Evolutionary conservation across 2,888 invertebrate species (phyloP).

Genomic region (Nasonia oneida): DNA sequence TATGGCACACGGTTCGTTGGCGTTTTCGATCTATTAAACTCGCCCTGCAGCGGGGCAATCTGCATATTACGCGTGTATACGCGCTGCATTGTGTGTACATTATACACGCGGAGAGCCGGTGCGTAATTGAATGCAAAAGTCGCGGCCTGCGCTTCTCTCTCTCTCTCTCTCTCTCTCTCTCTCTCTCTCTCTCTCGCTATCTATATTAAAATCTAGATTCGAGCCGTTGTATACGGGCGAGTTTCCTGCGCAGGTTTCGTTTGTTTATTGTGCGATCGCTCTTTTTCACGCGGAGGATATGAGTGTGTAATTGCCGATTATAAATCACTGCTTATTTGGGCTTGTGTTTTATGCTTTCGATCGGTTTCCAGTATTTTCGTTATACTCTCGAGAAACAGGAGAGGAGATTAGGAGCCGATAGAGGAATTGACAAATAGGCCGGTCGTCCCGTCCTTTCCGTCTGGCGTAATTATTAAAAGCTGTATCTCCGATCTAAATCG

Average conservation of each 20-base stretch:
- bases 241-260: neutral
- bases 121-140: constrained; percentile 45
- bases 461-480: too few relatives aligned
- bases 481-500: too few relatives aligned
- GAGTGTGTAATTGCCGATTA: too few relatives aligned
- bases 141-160: neutral
- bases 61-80: neutral
- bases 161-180: too few relatives aligned
- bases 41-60: constrained; percentile 4
- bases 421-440: too few relatives aligned
- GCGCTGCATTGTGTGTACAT: neutral
- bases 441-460: too few relatives aligned
- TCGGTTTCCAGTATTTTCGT: too few relatives aligned
- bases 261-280: constrained; percentile 6
- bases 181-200: constrained; percentile 2
- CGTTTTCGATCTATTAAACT: constrained; percentile 51
- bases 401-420: too few relatives aligned
- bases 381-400: too few relatives aligned
- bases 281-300: neutral
- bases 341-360: too few relatives aligned
- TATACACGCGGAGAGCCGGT: neutral
- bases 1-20: constrained; percentile 28
- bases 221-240: neutral
- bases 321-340: too few relatives aligned
- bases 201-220: constrained; percentile 55